phyloP scores from a whole-genome alignment of 2,888 invertebrate species.

The Laothoe populi region DNA sequence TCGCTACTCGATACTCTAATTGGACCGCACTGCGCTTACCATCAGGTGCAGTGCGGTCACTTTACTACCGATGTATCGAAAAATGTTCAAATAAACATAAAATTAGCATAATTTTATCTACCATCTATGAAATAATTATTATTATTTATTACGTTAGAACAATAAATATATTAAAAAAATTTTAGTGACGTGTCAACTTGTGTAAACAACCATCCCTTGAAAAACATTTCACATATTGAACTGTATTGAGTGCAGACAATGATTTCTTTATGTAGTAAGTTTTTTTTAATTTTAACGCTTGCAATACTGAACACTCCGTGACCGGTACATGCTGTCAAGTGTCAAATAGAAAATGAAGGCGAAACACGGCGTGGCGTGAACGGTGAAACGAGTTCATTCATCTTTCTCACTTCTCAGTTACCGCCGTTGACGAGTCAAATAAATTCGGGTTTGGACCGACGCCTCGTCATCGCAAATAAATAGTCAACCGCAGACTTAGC shows the following conservation, averaged over 20 bases:
- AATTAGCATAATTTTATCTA: too few species aligned
- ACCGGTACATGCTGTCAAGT: slow-evolving; percentile 36
- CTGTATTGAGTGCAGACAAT: not conserved
- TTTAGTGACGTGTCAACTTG: too few species aligned
- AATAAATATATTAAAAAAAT: too few species aligned
- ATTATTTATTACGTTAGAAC: too few species aligned
- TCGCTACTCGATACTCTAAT: too few species aligned
- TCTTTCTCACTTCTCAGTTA: slow-evolving; percentile 53
- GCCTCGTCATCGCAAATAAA: slow-evolving; percentile 72
- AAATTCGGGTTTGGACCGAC: slow-evolving; percentile 58
- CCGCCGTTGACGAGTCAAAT: slow-evolving; percentile 58
- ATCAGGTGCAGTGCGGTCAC: too few species aligned
- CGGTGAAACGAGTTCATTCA: slow-evolving; percentile 63
- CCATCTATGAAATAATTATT: too few species aligned
- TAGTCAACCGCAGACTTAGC: slow-evolving; percentile 65
- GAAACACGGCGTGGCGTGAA: slow-evolving; percentile 53
- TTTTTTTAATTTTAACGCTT: not conserved
- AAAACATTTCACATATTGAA: too few species aligned
- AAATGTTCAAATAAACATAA: too few species aligned
- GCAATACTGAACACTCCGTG: slow-evolving; percentile 29
- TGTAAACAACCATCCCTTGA: too few species aligned
- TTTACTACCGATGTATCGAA: too few species aligned
- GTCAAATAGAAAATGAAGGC: slow-evolving; percentile 51
- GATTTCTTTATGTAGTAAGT: not conserved
- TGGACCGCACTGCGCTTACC: too few species aligned